A percentile compares a stretch with the other conserved stretches of the same genome.
phyloP scores from a whole-genome alignment of 1,140 invertebrate genomes.

The Drosophila kikkawai region DNA sequence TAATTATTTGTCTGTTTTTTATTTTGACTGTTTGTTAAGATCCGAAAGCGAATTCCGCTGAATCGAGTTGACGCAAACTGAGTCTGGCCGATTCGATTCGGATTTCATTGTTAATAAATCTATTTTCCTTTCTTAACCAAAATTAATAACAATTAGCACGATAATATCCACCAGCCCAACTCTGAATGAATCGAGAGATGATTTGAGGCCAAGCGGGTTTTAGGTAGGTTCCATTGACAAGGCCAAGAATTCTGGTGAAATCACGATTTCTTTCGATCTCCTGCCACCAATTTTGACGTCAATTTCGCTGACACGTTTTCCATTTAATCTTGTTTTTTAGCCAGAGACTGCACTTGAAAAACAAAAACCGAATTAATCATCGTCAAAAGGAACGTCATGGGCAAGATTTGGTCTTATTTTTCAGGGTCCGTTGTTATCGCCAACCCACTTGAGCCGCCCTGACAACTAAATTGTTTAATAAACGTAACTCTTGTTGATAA shows the following conservation, averaged over 20 bases:
- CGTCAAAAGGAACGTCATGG: constrained; percentile 32
- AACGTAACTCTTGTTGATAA: constrained; percentile 54
- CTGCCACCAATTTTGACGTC: constrained; percentile 23
- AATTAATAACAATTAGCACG: constrained; percentile 60
- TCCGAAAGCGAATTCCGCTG: constrained; percentile 31
- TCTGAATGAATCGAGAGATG: constrained; percentile 35
- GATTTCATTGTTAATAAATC: constrained; percentile 66
- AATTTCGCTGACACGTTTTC: constrained; percentile 17
- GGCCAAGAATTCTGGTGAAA: constrained; percentile 7
- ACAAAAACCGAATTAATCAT: constrained; percentile 41
- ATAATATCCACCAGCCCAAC: constrained; percentile 3
- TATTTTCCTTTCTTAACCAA: constrained; percentile 31
- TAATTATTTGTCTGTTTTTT: constrained; percentile 29
- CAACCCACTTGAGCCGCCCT: constrained; percentile 36
- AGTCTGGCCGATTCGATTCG: constrained; percentile 30
- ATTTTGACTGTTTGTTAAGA: constrained; percentile 32
- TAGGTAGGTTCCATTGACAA: constrained; percentile 24
- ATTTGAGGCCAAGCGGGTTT: constrained; percentile 10
- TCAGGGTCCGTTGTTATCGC: constrained; percentile 37
- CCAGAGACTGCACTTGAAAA: constrained; percentile 13
- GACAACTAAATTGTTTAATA: constrained; percentile 69
- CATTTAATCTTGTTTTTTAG: constrained; percentile 26
- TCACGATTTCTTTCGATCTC: constrained; percentile 15
- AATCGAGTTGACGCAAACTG: constrained; percentile 22
- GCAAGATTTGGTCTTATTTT: constrained; percentile 54